Percentiles rank a stretch among this genome's conserved stretches.
Conservation (phyloP, 2,888 invertebrate species). For the Cacoxenus indagator region DNA sequence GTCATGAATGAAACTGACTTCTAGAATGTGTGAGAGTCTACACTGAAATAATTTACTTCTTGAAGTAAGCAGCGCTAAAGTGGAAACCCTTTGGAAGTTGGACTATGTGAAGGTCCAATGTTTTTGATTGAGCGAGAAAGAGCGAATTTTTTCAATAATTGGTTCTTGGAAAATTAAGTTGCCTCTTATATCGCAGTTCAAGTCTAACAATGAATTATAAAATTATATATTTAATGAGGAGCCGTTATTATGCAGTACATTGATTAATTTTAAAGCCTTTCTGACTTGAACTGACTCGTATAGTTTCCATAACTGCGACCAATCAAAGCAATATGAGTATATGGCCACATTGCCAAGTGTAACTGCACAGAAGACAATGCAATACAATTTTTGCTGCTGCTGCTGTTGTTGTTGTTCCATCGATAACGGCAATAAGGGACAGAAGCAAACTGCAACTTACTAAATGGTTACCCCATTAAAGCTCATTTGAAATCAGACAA, state of each 20-base stretch:
- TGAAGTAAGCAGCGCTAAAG: no score
- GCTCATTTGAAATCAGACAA: constrained; percentile 72
- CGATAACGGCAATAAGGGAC: constrained; percentile 8
- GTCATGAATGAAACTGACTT: not conserved
- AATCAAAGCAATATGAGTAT: constrained; percentile 7
- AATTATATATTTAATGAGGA: no score
- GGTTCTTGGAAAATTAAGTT: no score
- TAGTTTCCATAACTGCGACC: not conserved
- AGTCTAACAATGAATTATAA: no score
- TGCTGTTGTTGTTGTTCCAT: constrained; percentile 7
- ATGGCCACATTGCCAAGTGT: not conserved
- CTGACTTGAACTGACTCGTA: not conserved
- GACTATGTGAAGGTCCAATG: not conserved
- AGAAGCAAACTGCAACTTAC: constrained; percentile 31
- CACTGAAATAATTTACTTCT: not conserved
- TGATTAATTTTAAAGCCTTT: no score
- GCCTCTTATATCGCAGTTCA: no score
- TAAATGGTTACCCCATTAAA: constrained; percentile 71
- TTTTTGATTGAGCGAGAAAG: no score
- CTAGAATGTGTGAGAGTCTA: not conserved
- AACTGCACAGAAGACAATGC: constrained; percentile 8
- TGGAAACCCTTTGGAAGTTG: not conserved
- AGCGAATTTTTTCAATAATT: no score
- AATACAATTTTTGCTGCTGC: constrained; percentile 10
- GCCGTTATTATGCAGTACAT: no score